Evolutionary conservation across 2,888 invertebrate genomes (phyloP).

Genomic region (Ichneumon xanthorius): DNA sequence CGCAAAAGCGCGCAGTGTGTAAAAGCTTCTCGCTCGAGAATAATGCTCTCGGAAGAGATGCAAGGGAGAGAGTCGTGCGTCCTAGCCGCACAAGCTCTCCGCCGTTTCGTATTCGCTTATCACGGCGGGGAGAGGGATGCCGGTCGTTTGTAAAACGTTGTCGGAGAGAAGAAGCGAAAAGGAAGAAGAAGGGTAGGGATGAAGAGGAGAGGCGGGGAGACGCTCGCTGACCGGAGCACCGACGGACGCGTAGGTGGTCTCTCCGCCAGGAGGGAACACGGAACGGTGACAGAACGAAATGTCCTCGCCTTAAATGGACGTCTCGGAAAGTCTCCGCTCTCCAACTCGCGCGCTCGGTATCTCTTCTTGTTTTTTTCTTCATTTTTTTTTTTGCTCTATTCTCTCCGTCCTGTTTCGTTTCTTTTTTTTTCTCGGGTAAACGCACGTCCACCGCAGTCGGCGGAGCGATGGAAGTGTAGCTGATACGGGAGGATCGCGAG

Average conservation of each 20-base stretch:
- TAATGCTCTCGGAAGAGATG: slow-evolving; percentile 30
- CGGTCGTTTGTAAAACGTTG: slow-evolving; percentile 57
- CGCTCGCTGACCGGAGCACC: slow-evolving; percentile 74
- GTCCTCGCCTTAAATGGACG: slow-evolving; percentile 83
- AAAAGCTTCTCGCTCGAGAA: not conserved
- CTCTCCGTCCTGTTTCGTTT: slow-evolving; percentile 27
- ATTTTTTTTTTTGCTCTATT: slow-evolving; percentile 24
- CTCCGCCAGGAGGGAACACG: slow-evolving; percentile 77
- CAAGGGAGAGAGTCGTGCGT: not conserved
- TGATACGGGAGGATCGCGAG: not conserved
- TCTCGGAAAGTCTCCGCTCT: slow-evolving; percentile 72
- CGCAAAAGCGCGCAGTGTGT: slow-evolving; percentile 5
- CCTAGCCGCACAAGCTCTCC: slow-evolving; percentile 28
- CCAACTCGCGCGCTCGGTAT: slow-evolving; percentile 51
- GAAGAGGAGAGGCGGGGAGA: slow-evolving; percentile 68
- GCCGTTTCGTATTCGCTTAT: slow-evolving; percentile 52
- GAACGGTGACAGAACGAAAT: slow-evolving; percentile 84
- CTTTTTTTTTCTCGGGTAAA: slow-evolving; percentile 22
- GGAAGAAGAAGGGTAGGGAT: slow-evolving; percentile 9
- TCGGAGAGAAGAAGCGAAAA: slow-evolving; percentile 41
- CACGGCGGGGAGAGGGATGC: slow-evolving; percentile 30
- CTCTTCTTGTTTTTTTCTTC: slow-evolving; percentile 33
- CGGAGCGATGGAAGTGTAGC: not conserved
- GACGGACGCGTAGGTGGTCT: slow-evolving; percentile 82
- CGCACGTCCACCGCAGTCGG: not conserved